Base-by-base conservation (phyloP, 2,113 vertebrate species). In the Crocuta crocuta region DNA sequence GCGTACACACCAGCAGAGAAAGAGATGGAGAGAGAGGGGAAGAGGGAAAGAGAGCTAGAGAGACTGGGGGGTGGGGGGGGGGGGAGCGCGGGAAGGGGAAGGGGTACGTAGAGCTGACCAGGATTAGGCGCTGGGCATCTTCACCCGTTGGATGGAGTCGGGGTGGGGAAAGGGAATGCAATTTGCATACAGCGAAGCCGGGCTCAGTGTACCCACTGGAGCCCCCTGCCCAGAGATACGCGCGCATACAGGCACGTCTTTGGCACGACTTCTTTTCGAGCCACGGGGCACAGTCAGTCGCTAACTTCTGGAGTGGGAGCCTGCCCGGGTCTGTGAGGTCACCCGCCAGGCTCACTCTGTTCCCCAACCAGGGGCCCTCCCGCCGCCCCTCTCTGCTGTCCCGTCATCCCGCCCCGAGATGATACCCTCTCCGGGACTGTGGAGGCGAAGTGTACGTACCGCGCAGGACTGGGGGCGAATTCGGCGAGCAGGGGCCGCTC, bases 251-350 rank as follows among this genome's bases (percentile, higher is more conserved):
- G 55, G 84, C 87, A 33, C 68, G 70, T 73, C 88, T 87, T 81
- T 70, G 84, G 12, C 43, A 86, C 55, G 94, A 97, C 94, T 97
- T 97, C 95, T 79, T 73, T 91, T 12, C 43, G 0, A 93, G 83
- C 26, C 71, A 68, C 79, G 84, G 70, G 78, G 35, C 66, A 92
- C 76, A 78, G 92, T 23, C 97, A 8, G 92, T 92, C 79, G 33
- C 91, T 94, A 98, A 98, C 98, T 98, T 98, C 96, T 79, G 70
- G 93, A 93, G 94, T 8, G 35, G 85, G 86, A 89, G 93, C 70
- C 89, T 78, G 80, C 78, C 45, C 15, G 4, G 71, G 74, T 88
- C 65, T 48, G 63, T 53, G 55, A 89, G 97, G 92, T 97, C 97
- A 80, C 83, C 82, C 26, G 45, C 50, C 63, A 31, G 76, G 48